phyloP scores from a whole-genome alignment of 2,888 invertebrate species.

The Heliconius aoede region DNA sequence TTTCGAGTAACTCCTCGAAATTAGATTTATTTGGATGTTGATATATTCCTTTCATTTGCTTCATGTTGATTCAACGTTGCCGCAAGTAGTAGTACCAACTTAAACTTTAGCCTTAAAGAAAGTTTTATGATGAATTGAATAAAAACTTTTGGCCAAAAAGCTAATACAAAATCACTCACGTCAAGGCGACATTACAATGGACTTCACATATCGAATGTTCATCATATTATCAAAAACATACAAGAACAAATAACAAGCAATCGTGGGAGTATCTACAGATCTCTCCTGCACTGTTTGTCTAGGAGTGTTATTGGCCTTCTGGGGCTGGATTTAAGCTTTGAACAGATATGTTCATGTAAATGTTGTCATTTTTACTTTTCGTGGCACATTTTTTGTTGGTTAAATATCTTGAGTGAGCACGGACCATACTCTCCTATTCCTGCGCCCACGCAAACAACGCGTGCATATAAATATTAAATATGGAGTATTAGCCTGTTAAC shows the following conservation, averaged over 20 bases:
- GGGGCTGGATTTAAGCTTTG: no score
- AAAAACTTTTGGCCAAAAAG: slow-evolving; percentile 6
- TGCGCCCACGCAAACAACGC: not conserved
- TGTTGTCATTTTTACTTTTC: no score
- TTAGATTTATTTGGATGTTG: slow-evolving; percentile 18
- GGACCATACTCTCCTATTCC: no score
- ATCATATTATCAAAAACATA: not conserved
- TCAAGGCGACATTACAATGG: not conserved
- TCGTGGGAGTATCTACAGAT: no score
- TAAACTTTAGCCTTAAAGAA: not conserved
- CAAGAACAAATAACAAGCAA: not conserved
- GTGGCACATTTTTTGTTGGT: no score
- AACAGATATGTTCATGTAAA: no score
- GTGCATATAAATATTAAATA: not conserved
- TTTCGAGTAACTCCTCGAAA: not conserved
- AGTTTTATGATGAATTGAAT: slow-evolving; percentile 10
- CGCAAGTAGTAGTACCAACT: slow-evolving; percentile 1
- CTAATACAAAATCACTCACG: not conserved
- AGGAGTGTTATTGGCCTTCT: no score
- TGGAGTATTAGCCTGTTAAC: not conserved
- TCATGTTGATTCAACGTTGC: not conserved
- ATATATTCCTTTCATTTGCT: slow-evolving; percentile 11
- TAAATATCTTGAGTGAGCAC: no score
- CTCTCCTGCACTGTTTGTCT: no score
- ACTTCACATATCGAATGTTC: not conserved